Evolutionary conservation across 2,888 invertebrate species (phyloP).

Genomic region (Lasioglossum pauxillum): DNA sequence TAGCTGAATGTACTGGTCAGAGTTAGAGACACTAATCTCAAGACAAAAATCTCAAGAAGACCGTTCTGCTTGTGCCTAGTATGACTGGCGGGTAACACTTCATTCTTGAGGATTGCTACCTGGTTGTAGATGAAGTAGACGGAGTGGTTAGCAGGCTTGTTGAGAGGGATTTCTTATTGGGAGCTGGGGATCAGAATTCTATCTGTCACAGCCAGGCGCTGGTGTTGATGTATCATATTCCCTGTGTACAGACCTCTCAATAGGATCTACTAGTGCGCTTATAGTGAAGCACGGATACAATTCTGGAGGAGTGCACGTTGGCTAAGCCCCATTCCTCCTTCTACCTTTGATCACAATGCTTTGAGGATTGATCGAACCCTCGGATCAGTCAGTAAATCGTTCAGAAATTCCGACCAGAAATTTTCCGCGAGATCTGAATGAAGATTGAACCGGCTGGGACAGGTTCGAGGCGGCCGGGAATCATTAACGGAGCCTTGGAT

Average conservation of each 20-base stretch:
- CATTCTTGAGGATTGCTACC: no score
- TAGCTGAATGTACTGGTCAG: not conserved
- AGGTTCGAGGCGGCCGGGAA: not conserved
- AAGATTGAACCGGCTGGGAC: not conserved
- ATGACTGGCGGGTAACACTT: no score
- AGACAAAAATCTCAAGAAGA: not conserved
- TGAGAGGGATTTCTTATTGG: not conserved
- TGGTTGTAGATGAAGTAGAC: not conserved
- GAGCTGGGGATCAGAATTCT: not conserved
- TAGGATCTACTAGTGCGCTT: not conserved
- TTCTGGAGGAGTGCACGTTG: not conserved
- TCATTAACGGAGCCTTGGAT: not conserved
- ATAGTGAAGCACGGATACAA: not conserved
- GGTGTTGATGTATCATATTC: not conserved
- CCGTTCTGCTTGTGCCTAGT: no score
- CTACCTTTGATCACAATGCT: not conserved
- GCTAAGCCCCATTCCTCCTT: not conserved
- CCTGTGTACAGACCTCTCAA: not conserved
- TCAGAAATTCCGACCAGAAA: not conserved
- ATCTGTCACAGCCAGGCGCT: not conserved
- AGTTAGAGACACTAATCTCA: not conserved
- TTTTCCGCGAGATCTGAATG: not conserved
- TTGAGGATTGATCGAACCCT: not conserved
- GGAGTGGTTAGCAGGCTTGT: not conserved
- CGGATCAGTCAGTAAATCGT: not conserved